Conservation (phyloP, 2,888 invertebrate genomes). For the Crioceris asparagi region DNA sequence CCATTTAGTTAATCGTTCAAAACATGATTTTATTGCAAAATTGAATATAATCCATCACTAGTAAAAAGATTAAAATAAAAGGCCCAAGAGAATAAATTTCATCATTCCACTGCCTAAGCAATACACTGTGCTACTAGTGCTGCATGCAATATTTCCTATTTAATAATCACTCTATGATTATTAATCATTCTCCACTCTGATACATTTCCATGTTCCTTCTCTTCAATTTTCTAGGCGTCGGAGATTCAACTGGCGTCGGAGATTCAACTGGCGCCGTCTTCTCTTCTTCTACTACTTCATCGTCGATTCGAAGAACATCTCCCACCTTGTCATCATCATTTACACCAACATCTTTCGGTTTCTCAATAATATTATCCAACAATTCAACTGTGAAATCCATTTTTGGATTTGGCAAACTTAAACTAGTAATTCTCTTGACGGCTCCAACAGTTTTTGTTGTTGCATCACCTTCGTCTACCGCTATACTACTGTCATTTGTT, state of each 20-base stretch:
- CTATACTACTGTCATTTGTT: slow-evolving; percentile 12
- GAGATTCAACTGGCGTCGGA: slow-evolving; percentile 11
- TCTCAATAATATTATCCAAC: not conserved
- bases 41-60: too few relatives aligned
- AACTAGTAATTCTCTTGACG: slow-evolving; percentile 10
- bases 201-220: slow-evolving; percentile 38
- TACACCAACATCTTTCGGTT: slow-evolving; percentile 2
- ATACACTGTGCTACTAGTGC: too few relatives aligned
- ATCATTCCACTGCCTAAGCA: too few relatives aligned
- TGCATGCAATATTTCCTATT: too few relatives aligned
- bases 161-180: not conserved
- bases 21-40: too few relatives aligned
- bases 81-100: too few relatives aligned
- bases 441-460: slow-evolving; percentile 10
- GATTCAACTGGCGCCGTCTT: slow-evolving; percentile 2
- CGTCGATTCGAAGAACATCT: not conserved
- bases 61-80: too few relatives aligned
- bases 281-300: slow-evolving; percentile 7
- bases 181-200: slow-evolving; percentile 12
- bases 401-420: slow-evolving; percentile 29
- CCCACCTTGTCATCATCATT: slow-evolving; percentile 6
- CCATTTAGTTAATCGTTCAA: too few relatives aligned
- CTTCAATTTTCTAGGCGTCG: slow-evolving; percentile 35
- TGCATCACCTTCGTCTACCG: slow-evolving; percentile 11
- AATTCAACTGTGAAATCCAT: slow-evolving; percentile 1